These are phyloP conservation scores for Lasioglossum vierecki DNA, from an alignment of 2,888 invertebrate species.

Conservation along the genomic window DNA sequence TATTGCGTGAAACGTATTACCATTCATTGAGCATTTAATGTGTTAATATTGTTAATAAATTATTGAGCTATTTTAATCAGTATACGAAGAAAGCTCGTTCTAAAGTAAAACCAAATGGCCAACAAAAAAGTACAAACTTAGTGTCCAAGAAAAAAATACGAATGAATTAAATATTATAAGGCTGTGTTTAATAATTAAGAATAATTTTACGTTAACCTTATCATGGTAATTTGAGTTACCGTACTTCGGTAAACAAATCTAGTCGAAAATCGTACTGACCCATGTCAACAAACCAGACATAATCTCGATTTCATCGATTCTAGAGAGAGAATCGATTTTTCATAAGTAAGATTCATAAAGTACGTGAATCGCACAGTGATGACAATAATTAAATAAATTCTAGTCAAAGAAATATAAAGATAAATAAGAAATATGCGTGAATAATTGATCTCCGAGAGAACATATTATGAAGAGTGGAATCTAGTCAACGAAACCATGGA, in stretches of 20 bases:
- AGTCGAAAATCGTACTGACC: constrained; percentile 1
- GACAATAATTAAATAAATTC: constrained; percentile 15
- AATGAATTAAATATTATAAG: constrained; percentile 65
- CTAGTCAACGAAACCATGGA: constrained; percentile 77
- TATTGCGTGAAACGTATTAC: neutral
- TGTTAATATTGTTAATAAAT: neutral
- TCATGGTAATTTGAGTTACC: neutral
- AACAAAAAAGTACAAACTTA: constrained; percentile 14
- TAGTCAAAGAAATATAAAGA: constrained; percentile 9
- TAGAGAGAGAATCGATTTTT: neutral
- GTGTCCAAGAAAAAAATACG: neutral
- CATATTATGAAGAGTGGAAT: constrained; percentile 75
- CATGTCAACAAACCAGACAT: neutral
- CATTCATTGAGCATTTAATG: neutral
- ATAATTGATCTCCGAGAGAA: constrained; percentile 37
- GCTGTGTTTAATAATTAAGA: constrained; percentile 71
- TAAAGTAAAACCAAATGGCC: neutral
- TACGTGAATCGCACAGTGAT: neutral
- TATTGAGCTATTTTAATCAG: neutral
- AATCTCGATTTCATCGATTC: constrained; percentile 8
- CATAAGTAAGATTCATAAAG: neutral
- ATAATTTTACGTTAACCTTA: constrained; percentile 21
- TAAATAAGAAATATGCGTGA: constrained; percentile 15
- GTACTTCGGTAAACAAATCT: neutral
- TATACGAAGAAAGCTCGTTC: neutral